Evolutionary conservation across 2,888 invertebrate species (phyloP), one percentile per base, ranked within the genome.

Genomic region (Yponomeuta evonymella): DNA sequence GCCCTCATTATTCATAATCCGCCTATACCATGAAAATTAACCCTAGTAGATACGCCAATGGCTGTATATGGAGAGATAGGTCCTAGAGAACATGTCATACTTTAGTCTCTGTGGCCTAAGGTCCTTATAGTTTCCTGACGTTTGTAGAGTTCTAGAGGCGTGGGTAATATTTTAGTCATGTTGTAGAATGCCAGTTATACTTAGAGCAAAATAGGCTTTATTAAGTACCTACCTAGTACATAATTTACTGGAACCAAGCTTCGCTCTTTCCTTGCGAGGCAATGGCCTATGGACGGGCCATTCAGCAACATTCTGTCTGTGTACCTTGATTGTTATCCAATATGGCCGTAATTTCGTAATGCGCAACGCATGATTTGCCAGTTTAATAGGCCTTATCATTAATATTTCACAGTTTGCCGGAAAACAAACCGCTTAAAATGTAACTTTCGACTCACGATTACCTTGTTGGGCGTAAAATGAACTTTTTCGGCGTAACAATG

Each of bases 341-440:
- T 76, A 15, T 58, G 15, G 51, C 1, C 15, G 63, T 70, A 74
- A 79, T 79, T 78, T 78, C 77, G 77, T 79, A 80, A 80, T 76
- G 73, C 67, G 76, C 74, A 72, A 76, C 73, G 78, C 76, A 78
- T 78, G 76, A 78, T 77, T 80, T 76, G 71, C 29, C 48, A n/a
- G 69, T 69, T 69, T 69, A 69, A 69, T 69, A 69, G 58, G 69
- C 62, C 58, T 33, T 58, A 62, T 69, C 58, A 58, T 43, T 29
- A 15, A 33, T 58, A 58, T 67, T 67, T 67, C 67, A 58, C 51
- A 62, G 69, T 23, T 62, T 69, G 62, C 69, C 69, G 69, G 69
- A 69, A 69, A 33, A 23, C 51, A 64, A 64, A 30, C 30, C n/a
- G 43, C 12, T 29, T 69, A 30, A 5, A 67, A 43, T n/a, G 43